A percentile compares a stretch with the other conserved stretches of the same genome.
Evolutionary conservation across 1,140 invertebrate species (phyloP).

Genomic region (Drosophila aff.): DNA sequence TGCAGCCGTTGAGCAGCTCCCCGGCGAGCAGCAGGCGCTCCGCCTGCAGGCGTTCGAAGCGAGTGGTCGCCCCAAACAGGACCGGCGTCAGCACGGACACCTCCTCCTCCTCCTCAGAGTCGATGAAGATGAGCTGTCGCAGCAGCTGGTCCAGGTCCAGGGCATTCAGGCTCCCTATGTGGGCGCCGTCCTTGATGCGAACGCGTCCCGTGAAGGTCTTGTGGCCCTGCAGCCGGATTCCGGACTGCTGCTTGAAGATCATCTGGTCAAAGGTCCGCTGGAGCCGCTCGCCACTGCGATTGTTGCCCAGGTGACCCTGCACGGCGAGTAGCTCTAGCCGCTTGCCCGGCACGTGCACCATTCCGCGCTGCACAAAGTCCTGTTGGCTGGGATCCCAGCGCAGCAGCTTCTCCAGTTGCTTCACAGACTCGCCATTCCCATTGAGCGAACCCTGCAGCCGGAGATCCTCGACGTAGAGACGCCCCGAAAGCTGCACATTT

Average conservation of each 20-base stretch:
- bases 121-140: slow-evolving; percentile 48
- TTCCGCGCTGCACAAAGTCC: slow-evolving; percentile 52
- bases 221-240: slow-evolving; percentile 25
- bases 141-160: slow-evolving; percentile 44
- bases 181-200: slow-evolving; percentile 43
- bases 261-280: slow-evolving; percentile 60
- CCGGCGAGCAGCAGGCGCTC: slow-evolving; percentile 26
- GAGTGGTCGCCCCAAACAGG: slow-evolving; percentile 42
- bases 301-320: slow-evolving; percentile 55
- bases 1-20: slow-evolving; percentile 60
- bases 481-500: slow-evolving; percentile 48
- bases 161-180: slow-evolving; percentile 54
- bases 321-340: slow-evolving; percentile 57
- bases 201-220: slow-evolving; percentile 73
- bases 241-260: slow-evolving; percentile 47
- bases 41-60: slow-evolving; percentile 15
- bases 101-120: slow-evolving; percentile 22
- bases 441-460: slow-evolving; percentile 51
- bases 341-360: slow-evolving; percentile 11
- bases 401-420: slow-evolving; percentile 31
- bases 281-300: slow-evolving; percentile 36
- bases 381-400: slow-evolving; percentile 34
- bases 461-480: slow-evolving; percentile 46
- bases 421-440: not conserved
- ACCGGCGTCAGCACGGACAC: slow-evolving; percentile 46